Evolutionary conservation across 2,888 invertebrate species (phyloP), one percentile per base, ranked within the genome.

Genomic region (Lucinisca nassula): DNA sequence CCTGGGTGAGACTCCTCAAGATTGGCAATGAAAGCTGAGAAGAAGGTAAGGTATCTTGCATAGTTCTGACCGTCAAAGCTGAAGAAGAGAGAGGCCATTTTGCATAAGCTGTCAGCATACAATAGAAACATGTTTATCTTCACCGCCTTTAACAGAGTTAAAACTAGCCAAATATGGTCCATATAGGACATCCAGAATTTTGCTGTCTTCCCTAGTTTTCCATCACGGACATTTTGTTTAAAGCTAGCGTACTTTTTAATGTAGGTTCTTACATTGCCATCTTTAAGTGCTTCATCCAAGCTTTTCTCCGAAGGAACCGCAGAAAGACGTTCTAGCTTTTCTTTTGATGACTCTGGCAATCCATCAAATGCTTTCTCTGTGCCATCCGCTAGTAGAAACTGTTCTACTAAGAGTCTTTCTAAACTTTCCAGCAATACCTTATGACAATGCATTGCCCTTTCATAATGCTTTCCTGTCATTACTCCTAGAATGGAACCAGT

Each of bases 41-140:
- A 89, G n/a, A n/a, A 80, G 40, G 81, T 88, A 1, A 89, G 72
- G 76, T 88, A 90, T n/a, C 91, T 27, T 8, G 89, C 86, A 83
- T 87, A 90, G 61, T 90, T 91, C 35, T 91, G 89, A 32, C 90
- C 87, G 38, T 77, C 88, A 80, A 86, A 91, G 38, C 84, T 89
- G 78, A 91, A 91, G 85, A 89, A 88, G 12, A 91, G 14, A 37
- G 87, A 82, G 24, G 80, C 24, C 88, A 92, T 84, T n/a, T 27
- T 27, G 35, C n/a, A 30, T 1, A 90, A 49, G 38, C 78, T 78
- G 0, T 82, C 88, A 74, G 67, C 12, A 84, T n/a, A n/a, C n/a
- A n/a, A n/a, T n/a, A n/a, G n/a, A n/a, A n/a, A n/a, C n/a, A n/a
- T n/a, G n/a, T n/a, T n/a, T n/a, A n/a, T n/a, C n/a, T n/a, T n/a